A percentile compares a stretch with the other conserved stretches of the same genome.
Evolutionary conservation across 1,140 invertebrate species (phyloP).

Genomic region (Pollicipes pollicipes): DNA sequence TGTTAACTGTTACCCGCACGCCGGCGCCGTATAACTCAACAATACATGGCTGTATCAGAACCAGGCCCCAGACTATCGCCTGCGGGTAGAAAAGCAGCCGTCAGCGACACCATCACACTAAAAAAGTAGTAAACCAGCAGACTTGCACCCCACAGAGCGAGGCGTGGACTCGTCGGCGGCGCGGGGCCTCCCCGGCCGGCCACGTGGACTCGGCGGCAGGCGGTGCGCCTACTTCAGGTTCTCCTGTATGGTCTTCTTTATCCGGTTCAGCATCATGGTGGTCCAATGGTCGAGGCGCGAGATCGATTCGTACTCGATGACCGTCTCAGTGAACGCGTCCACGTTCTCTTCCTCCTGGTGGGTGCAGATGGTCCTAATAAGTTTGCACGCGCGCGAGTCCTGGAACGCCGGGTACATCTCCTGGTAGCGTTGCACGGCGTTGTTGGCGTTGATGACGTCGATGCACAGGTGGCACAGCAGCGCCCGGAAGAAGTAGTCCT

Average conservation of each 20-base stretch:
- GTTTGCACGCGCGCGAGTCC: slow-evolving; percentile 88
- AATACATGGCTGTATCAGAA: too few species aligned
- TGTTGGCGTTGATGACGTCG: slow-evolving; percentile 81
- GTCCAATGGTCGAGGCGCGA: slow-evolving; percentile 95
- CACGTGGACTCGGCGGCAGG: too few species aligned
- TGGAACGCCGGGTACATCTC: slow-evolving; percentile 89
- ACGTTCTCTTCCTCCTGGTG: slow-evolving; percentile 88
- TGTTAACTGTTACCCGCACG: too few species aligned
- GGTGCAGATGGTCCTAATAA: slow-evolving; percentile 38
- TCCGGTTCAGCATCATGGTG: slow-evolving; percentile 82
- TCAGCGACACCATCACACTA: too few species aligned
- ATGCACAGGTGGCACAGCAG: slow-evolving; percentile 86
- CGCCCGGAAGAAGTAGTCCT: slow-evolving; percentile 95
- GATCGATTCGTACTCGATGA: slow-evolving; percentile 93
- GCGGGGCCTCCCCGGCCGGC: too few species aligned
- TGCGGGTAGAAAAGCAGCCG: too few species aligned
- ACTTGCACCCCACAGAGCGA: too few species aligned
- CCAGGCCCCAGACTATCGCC: too few species aligned
- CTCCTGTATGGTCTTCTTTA: slow-evolving; percentile 51
- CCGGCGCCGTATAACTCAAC: too few species aligned
- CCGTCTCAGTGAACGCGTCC: slow-evolving; percentile 85
- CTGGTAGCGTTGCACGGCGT: slow-evolving; percentile 81
- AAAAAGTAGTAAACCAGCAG: slow-evolving; percentile 10
- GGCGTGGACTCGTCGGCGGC: too few species aligned
- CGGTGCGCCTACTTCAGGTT: slow-evolving; percentile 21